These are phyloP conservation scores for Leptopilina clavipes DNA, from an alignment of 1,140 invertebrate genomes.

Conservation along the genomic window DNA sequence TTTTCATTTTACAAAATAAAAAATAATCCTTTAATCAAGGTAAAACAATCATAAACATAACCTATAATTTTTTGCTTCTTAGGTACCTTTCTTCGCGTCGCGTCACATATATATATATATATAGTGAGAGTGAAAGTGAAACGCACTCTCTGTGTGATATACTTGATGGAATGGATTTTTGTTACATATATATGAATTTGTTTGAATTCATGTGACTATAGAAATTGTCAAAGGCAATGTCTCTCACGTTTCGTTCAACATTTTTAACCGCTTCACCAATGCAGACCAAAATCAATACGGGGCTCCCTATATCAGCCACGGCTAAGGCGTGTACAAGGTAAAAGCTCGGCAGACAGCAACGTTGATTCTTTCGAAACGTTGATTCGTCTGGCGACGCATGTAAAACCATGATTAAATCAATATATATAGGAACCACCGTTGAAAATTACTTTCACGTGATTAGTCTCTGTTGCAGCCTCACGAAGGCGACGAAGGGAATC, in stretches of 20 bases:
- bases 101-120: no score
- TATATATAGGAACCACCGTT: not conserved
- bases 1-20: no score
- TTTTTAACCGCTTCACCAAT: constrained; percentile 58
- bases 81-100: no score
- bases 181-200: not conserved
- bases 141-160: constrained; percentile 32
- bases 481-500: constrained; percentile 30
- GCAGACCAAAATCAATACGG: constrained; percentile 60
- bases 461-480: constrained; percentile 32
- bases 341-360: constrained; percentile 42
- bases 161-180: not conserved
- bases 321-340: constrained; percentile 50
- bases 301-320: constrained; percentile 54
- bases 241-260: constrained; percentile 48
- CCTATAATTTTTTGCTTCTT: no score
- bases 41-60: no score
- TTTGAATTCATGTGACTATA: constrained; percentile 7
- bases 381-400: constrained; percentile 37
- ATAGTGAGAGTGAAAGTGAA: constrained; percentile 3
- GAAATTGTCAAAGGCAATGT: constrained; percentile 26
- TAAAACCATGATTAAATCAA: constrained; percentile 33
- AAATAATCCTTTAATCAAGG: no score
- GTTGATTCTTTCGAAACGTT: constrained; percentile 37
- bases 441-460: constrained; percentile 27